phyloP scores from a whole-genome alignment of 2,113 vertebrate species.

The Cololabis saira region DNA sequence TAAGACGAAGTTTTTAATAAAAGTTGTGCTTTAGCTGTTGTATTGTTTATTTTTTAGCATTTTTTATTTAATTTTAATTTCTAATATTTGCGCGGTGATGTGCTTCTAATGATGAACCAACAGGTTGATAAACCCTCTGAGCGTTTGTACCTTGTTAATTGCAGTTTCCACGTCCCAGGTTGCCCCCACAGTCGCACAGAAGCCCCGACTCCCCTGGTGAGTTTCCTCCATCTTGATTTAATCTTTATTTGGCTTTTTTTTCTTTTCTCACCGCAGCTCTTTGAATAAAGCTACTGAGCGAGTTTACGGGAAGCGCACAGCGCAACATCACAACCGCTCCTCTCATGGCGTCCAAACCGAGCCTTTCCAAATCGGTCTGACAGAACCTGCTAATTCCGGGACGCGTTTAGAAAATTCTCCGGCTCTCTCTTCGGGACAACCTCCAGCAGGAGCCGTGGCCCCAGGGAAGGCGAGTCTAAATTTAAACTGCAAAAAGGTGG shows the following conservation, averaged over 20 bases:
- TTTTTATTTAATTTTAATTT: background rate
- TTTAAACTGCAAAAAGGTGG: conserved; percentile 83
- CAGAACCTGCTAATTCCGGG: conserved; percentile 68
- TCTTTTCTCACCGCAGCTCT: conserved; percentile 60
- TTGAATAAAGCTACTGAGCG: conserved; percentile 79
- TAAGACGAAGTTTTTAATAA: too few relatives aligned
- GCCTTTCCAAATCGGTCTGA: conserved; percentile 69
- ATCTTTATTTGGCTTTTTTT: conserved; percentile 72
- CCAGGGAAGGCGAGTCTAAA: conserved; percentile 75
- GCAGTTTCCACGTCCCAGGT: conserved; percentile 53
- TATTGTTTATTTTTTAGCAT: background rate
- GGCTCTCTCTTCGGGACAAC: conserved; percentile 38
- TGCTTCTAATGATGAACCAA: background rate
- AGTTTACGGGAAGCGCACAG: conserved; percentile 77
- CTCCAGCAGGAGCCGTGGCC: conserved; percentile 54
- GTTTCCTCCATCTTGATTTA: conserved; percentile 63
- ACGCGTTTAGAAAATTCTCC: conserved; percentile 49
- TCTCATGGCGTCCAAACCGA: conserved; percentile 61
- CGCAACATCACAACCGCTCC: conserved; percentile 62
- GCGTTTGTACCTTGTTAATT: conserved; percentile 28
- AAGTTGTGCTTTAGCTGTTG: background rate
- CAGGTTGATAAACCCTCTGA: background rate
- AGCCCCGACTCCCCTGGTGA: conserved; percentile 15
- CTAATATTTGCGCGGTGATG: background rate
- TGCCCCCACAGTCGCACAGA: conserved; percentile 35